Conservation (phyloP, 2,888 invertebrate genomes). For the Aricia artaxerxes region DNA sequence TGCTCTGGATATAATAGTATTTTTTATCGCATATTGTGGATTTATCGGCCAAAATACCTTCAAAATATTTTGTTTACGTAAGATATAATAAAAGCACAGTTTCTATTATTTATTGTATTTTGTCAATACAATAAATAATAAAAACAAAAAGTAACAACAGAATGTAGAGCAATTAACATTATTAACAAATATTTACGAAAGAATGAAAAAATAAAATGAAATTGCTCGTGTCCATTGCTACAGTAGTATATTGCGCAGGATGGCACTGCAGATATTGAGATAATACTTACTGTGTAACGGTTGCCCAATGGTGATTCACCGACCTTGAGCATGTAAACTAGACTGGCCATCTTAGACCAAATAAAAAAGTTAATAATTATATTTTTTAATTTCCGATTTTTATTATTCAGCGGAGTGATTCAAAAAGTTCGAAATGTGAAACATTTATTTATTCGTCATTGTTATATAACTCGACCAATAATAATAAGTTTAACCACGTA, state of each 20-base stretch:
- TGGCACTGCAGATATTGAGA: conserved; percentile 28
- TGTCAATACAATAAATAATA: background rate
- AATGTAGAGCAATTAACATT: conserved; percentile 10
- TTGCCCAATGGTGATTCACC: conserved; percentile 49
- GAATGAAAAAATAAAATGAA: background rate
- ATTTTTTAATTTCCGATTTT: no score
- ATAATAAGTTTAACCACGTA: no score
- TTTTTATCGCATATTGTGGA: no score
- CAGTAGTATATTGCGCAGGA: conserved; percentile 15
- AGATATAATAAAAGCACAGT: background rate
- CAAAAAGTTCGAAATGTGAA: no score
- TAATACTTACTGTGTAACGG: conserved; percentile 34
- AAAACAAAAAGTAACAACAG: background rate
- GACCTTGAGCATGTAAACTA: background rate
- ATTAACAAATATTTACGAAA: background rate
- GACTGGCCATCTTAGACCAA: background rate
- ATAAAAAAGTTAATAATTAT: no score
- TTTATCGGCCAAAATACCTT: no score
- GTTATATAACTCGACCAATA: no score
- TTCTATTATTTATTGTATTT: no score
- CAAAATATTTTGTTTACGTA: no score
- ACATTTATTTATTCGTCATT: no score
- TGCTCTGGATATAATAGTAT: no score
- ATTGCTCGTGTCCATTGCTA: conserved; percentile 8
- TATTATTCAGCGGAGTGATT: no score